phyloP scores from a whole-genome alignment of 2,113 vertebrate genomes.

The Odontesthes bonariensis region DNA sequence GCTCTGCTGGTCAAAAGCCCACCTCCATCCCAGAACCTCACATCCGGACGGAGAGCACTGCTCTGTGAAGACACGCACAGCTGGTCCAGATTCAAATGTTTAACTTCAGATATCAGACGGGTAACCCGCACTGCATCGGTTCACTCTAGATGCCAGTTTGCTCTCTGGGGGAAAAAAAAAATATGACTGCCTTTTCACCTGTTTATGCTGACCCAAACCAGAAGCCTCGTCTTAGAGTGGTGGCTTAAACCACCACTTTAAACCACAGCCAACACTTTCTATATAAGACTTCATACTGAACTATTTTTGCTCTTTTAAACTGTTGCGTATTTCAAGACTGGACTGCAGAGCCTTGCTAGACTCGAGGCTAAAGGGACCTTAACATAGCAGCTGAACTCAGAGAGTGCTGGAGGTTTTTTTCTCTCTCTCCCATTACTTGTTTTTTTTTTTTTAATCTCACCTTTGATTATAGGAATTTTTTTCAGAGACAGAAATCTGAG shows the following conservation, averaged over 20 bases:
- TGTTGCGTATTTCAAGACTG: constrained; percentile 39
- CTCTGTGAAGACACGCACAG: constrained; percentile 81
- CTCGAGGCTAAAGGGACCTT: constrained; percentile 4
- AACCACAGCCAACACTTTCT: constrained; percentile 2
- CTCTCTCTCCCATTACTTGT: neutral
- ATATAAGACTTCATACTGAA: neutral
- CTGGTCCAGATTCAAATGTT: constrained; percentile 22
- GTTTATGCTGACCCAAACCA: constrained; percentile 30
- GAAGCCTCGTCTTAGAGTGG: constrained; percentile 32
- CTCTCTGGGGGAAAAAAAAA: neutral
- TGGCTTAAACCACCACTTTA: constrained; percentile 14
- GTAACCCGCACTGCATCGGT: constrained; percentile 3
- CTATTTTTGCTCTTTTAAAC: constrained; percentile 15
- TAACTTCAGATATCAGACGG: constrained; percentile 18
- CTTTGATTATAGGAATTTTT: constrained; percentile 4
- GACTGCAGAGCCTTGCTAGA: constrained; percentile 39
- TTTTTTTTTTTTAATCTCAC: neutral
- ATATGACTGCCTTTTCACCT: constrained; percentile 17
- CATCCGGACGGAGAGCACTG: constrained; percentile 87
- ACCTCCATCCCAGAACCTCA: constrained; percentile 74
- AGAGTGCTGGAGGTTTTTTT: constrained; percentile 6
- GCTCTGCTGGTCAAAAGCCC: constrained; percentile 81
- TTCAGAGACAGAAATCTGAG: constrained; percentile 18
- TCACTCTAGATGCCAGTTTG: neutral
- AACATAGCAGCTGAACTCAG: constrained; percentile 28